These are phyloP conservation scores for Meleagris gallopavo DNA, from an alignment of 2,113 vertebrate species.

Conservation along the genomic window DNA sequence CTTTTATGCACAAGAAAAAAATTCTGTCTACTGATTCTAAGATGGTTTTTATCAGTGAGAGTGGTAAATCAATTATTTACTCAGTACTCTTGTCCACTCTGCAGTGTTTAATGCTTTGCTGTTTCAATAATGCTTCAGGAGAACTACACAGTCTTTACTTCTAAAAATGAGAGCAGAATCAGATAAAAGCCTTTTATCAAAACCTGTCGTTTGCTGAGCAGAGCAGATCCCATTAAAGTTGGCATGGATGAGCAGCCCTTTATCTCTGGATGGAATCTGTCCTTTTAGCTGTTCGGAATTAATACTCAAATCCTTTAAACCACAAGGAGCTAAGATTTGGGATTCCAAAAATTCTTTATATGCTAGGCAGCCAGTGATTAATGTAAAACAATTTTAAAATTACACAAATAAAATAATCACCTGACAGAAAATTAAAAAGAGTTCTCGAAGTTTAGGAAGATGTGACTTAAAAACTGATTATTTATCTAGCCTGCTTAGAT, in stretches of 20 bases:
- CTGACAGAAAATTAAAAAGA: background rate
- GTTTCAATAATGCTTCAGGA: background rate
- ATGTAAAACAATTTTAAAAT: background rate
- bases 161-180: background rate
- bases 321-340: background rate
- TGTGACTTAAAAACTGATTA: background rate
- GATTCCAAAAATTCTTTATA: slow-evolving; percentile 45
- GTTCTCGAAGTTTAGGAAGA: background rate
- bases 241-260: background rate
- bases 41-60: background rate
- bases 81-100: background rate
- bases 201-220: background rate
- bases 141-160: background rate
- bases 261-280: background rate
- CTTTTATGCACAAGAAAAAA: background rate
- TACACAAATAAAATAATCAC: background rate
- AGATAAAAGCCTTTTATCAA: background rate
- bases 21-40: background rate
- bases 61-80: background rate
- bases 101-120: background rate
- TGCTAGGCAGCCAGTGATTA: background rate
- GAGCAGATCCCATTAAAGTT: background rate
- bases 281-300: slow-evolving; percentile 38
- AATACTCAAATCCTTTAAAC: slow-evolving; percentile 41
- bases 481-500: background rate